Percentiles rank a stretch among this genome's conserved stretches.
Conservation (phyloP, 1,140 invertebrate genomes). For the Periplaneta americana region DNA sequence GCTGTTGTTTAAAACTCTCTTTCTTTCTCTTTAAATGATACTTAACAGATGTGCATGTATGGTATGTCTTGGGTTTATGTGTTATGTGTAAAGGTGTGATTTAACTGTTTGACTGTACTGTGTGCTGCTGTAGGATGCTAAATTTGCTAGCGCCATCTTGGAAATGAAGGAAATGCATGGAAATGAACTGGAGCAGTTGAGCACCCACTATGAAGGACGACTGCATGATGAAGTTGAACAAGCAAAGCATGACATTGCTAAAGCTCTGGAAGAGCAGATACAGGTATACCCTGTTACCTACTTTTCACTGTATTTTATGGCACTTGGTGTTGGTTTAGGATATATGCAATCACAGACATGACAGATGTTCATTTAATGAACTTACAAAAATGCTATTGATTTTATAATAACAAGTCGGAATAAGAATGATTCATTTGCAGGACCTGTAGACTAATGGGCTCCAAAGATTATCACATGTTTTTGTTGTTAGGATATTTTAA, state of each 20-base stretch:
- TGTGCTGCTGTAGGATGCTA: not conserved
- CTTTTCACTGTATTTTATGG: no score
- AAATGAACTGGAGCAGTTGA: not conserved
- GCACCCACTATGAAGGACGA: constrained; percentile 28
- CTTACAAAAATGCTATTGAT: no score
- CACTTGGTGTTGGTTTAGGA: no score
- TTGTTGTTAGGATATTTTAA: no score
- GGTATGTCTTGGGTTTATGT: not conserved
- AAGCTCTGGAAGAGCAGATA: constrained; percentile 50
- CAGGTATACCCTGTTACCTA: constrained; percentile 42
- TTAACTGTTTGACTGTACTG: not conserved
- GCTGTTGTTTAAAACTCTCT: no score
- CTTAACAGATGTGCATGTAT: not conserved
- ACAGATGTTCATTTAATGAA: no score
- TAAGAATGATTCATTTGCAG: no score
- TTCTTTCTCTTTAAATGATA: no score
- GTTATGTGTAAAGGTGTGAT: not conserved
- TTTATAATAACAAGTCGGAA: no score
- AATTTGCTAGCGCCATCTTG: not conserved
- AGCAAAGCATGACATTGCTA: constrained; percentile 51
- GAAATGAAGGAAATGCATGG: not conserved
- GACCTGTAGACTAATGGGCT: no score
- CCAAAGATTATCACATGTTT: no score
- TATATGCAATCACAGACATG: no score
- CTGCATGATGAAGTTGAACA: constrained; percentile 52